A percentile compares a stretch with the other conserved stretches of the same genome.
Conservation (phyloP, 1,140 invertebrate species). For the Halesus radiatus region DNA sequence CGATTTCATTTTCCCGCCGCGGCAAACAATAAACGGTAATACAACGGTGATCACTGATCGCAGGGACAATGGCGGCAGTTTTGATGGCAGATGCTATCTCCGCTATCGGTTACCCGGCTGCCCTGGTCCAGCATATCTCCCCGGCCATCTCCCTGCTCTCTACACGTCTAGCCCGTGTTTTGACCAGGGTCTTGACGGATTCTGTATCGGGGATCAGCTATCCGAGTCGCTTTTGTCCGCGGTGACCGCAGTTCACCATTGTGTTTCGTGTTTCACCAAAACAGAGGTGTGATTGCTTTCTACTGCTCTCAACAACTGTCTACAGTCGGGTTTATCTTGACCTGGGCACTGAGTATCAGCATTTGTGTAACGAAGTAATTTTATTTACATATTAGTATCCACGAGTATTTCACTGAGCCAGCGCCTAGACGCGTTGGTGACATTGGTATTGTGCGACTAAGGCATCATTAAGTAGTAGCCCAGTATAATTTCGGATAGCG, state of each 20-base stretch:
- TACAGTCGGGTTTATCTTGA: not conserved
- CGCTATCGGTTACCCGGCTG: constrained; percentile 1
- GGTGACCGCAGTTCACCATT: not conserved
- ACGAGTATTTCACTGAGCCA: too few species aligned
- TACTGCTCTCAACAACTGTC: not conserved
- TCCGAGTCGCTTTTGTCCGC: constrained; percentile 11
- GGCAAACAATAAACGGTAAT: constrained; percentile 14
- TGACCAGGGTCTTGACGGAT: constrained; percentile 7
- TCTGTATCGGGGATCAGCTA: not conserved
- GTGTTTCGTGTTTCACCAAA: constrained; percentile 5
- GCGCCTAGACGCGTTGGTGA: too few species aligned
- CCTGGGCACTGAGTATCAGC: too few species aligned
- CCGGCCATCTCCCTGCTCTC: not conserved
- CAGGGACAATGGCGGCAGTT: constrained; percentile 12
- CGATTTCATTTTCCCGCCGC: constrained; percentile 10
- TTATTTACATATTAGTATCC: too few species aligned
- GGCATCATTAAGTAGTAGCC: too few species aligned
- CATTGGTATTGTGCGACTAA: too few species aligned
- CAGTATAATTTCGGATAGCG: too few species aligned
- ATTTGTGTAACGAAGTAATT: too few species aligned
- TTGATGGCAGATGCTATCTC: not conserved
- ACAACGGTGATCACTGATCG: not conserved
- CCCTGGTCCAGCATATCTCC: not conserved
- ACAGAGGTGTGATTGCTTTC: constrained; percentile 17
- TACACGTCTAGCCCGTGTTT: constrained; percentile 19